Conservation (phyloP, 2,113 vertebrate species). For the Sciurus niger region DNA sequence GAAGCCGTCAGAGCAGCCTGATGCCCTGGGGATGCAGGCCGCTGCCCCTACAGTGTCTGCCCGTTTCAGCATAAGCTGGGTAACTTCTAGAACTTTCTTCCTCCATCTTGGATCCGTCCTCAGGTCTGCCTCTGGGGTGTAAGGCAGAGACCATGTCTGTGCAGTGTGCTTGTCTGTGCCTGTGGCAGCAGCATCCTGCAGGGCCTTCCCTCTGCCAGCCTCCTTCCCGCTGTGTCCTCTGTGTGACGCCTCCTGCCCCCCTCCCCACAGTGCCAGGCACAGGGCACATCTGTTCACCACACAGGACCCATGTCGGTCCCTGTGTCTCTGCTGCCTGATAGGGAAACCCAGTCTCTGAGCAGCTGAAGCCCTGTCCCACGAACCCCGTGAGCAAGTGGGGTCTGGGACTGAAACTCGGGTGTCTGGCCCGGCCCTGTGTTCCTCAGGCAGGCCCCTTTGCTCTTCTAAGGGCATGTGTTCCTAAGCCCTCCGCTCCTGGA, state of each 20-base stretch:
- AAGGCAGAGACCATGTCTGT: fast-evolving
- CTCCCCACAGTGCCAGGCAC: fast-evolving
- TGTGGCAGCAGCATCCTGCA: fast-evolving
- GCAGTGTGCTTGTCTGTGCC: fast-evolving
- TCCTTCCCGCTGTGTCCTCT: not conserved
- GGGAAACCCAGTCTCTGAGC: not conserved
- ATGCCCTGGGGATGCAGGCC: fast-evolving
- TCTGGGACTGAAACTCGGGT: fast-evolving
- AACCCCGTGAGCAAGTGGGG: not conserved
- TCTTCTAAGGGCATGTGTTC: fast-evolving
- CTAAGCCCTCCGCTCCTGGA: not conserved
- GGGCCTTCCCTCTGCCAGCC: not conserved
- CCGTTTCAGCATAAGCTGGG: fast-evolving
- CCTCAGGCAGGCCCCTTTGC: not conserved
- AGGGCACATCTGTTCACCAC: fast-evolving
- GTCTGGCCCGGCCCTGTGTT: not conserved
- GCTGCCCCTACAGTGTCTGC: fast-evolving
- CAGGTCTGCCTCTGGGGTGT: fast-evolving
- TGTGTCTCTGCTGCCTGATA: fast-evolving
- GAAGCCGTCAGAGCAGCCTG: fast-evolving
- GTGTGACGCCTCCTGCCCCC: fast-evolving
- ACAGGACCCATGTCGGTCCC: fast-evolving
- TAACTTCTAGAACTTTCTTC: fast-evolving
- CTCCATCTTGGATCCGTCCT: fast-evolving
- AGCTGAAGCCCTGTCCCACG: no score